Evolutionary conservation across 1,140 invertebrate genomes (phyloP), one percentile per base, ranked within the genome.

Genomic region (Eupristina koningsbergeri): DNA sequence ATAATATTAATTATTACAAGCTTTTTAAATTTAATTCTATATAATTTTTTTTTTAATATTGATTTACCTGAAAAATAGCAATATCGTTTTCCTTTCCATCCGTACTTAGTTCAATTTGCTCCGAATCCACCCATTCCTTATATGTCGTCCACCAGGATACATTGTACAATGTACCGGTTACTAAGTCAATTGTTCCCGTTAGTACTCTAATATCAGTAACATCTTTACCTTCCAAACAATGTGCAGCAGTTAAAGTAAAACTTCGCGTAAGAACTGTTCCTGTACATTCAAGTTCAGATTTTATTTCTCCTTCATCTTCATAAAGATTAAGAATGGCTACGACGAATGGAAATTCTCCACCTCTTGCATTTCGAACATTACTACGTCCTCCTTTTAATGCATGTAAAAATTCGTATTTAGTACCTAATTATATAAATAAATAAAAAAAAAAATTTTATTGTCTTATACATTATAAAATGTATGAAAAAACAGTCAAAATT

Each of bases 111-210:
- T 58, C 22, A 2, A n/a, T 71, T 5, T 45, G 6, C 11, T 45
- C 6, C 36, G 3, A 71, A 36, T 71, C 36, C 3, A 41, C 13
- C 67, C 67, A 71, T 6, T 71, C 67, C 11, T 41, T n/a, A 71
- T 71, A 71, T 8, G 36, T 71, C 11, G 41, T 41, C 67, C 67
- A 71, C 67, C 67, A 71, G 19, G 36, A 41, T 41, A n/a, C 67
- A 71, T 71, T 41, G 13, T 71, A n/a, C 3, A 19, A 6, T 67
- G 7, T 41, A n/a, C 19, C 17, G 1, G 0, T 11, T 1, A 5
- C 11, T 71, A 71, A 41, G n/a, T 7, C 17, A 41, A 2, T 26
- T 22, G 39, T n/a, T 71, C 67, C 67, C 26, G 17, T n/a, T 0
- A 41, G 3, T 41, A 71, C 6, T 71, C n/a, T 71, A n/a, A 71